Conservation (phyloP, 2,797 vertebrate species). For the Alexandromys oeconomus region DNA sequence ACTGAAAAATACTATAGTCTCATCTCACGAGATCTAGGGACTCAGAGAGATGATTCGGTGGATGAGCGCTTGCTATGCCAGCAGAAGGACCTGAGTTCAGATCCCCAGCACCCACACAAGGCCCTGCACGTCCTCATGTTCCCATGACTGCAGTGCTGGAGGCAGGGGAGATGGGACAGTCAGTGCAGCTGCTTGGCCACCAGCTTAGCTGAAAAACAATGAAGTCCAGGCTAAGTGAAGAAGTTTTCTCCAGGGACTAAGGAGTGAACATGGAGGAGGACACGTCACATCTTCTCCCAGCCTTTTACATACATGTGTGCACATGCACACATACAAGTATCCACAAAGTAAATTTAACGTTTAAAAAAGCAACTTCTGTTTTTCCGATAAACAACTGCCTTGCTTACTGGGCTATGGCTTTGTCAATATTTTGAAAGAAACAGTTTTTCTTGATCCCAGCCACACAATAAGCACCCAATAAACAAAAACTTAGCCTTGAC, state of each 20-base stretch:
- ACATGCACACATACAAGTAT: background rate
- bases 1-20: background rate
- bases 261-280: background rate
- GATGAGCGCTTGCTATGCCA: background rate
- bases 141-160: background rate
- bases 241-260: background rate
- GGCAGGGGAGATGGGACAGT: background rate
- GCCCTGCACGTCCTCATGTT: background rate
- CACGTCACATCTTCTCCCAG: background rate
- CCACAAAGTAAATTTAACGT: background rate
- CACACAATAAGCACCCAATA: background rate
- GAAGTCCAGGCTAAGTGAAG: background rate
- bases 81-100: background rate
- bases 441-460: slow-evolving; percentile 6
- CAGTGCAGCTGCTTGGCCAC: background rate
- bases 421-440: slow-evolving; percentile 49
- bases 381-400: background rate
- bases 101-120: background rate
- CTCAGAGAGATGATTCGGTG: background rate
- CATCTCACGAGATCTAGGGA: background rate
- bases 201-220: background rate
- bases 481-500: slow-evolving; percentile 41
- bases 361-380: background rate
- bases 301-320: background rate
- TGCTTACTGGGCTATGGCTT: background rate